Evolutionary conservation across 1,140 invertebrate species (phyloP).

Genomic region (Tachypleus tridentatus): DNA sequence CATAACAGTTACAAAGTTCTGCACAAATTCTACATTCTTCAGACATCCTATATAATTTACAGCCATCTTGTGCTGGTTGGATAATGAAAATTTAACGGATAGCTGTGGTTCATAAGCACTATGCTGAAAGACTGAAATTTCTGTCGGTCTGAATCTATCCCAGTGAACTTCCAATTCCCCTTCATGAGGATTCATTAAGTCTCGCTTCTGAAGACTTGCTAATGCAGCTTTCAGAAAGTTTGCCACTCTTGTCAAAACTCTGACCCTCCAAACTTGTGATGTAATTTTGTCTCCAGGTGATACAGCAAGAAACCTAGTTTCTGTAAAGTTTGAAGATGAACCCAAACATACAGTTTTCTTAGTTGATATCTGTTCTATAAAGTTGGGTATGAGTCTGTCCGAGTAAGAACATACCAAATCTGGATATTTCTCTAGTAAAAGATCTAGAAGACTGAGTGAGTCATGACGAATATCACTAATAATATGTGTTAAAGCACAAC

Average conservation of each 20-base stretch:
- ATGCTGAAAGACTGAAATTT: too few species aligned
- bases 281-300: background rate
- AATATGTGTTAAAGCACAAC: background rate
- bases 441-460: background rate
- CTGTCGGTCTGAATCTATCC: background rate
- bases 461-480: background rate
- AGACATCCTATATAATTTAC: background rate
- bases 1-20: background rate
- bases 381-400: background rate
- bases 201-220: background rate
- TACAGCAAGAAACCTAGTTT: too few species aligned
- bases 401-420: background rate
- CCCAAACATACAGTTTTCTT: background rate
- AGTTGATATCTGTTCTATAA: background rate
- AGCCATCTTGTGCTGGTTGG: too few species aligned
- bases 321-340: background rate
- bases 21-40: background rate
- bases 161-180: background rate
- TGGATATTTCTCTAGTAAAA: conserved; percentile 1
- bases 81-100: too few species aligned
- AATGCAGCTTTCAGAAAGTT: background rate
- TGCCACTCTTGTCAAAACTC: background rate
- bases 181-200: background rate
- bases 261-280: background rate
- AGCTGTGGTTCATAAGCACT: too few species aligned